These are phyloP conservation scores for Cheirogaleus medius DNA, from an alignment of 2,113 vertebrate species.

Conservation along the genomic window DNA sequence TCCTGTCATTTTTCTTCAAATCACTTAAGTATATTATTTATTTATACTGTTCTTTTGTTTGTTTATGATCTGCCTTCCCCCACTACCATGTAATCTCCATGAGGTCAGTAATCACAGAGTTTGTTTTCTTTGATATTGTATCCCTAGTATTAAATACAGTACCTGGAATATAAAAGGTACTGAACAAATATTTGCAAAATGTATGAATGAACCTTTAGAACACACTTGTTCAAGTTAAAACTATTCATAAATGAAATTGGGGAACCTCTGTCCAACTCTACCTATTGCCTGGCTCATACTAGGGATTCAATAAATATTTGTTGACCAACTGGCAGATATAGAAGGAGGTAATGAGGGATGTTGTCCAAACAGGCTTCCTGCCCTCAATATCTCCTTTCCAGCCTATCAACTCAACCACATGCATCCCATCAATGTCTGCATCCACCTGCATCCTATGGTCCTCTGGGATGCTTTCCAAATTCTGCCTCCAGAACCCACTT, in stretches of 20 bases:
- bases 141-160: not conserved
- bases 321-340: not conserved
- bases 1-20: not conserved
- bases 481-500: constrained; percentile 7
- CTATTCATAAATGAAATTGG: not conserved
- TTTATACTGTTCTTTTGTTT: not conserved
- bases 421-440: not conserved
- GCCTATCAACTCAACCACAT: not conserved
- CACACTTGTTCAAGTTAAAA: not conserved
- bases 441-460: constrained; percentile 15
- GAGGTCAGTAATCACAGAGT: not conserved
- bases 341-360: not conserved
- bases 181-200: not conserved
- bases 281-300: not conserved
- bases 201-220: not conserved
- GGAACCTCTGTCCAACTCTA: not conserved
- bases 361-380: constrained; percentile 22
- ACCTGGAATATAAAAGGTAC: not conserved
- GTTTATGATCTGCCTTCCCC: not conserved
- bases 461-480: constrained; percentile 40
- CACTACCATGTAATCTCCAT: not conserved
- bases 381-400: not conserved
- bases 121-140: not conserved
- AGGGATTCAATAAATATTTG: constrained; percentile 25
- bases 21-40: not conserved